Percentiles rank a stretch among this genome's conserved stretches.
phyloP scores from a whole-genome alignment of 1,140 invertebrate species.

The Heliconius eleuchia region DNA sequence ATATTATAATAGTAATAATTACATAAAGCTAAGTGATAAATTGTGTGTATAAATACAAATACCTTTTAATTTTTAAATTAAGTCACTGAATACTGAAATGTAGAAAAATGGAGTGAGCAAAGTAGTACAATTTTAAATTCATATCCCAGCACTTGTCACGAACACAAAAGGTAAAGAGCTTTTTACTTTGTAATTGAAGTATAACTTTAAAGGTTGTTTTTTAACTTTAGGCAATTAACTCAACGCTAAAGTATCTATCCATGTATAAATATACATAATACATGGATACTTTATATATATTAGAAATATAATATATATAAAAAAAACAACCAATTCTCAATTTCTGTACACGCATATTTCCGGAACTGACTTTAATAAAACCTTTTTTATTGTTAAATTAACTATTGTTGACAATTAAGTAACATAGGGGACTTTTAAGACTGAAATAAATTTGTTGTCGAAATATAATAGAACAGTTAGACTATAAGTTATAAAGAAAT shows the following conservation, averaged over 20 bases:
- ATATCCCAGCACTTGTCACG: constrained; percentile 2
- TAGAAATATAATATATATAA: no score
- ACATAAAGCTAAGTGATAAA: constrained; percentile 13
- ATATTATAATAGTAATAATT: constrained; percentile 13
- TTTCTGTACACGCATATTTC: no score
- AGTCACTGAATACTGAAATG: background rate
- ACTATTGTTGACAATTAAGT: no score
- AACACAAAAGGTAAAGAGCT: background rate
- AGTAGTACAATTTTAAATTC: background rate
- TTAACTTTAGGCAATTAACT: background rate
- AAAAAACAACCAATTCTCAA: no score
- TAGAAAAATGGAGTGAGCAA: background rate
- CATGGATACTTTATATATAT: no score
- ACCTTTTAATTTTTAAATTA: background rate
- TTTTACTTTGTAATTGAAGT: constrained; percentile 7
- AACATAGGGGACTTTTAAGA: no score
- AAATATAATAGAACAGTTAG: no score
- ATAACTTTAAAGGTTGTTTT: background rate
- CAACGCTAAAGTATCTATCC: background rate
- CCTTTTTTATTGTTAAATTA: no score
- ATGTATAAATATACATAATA: background rate
- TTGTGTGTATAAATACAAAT: constrained; percentile 20
- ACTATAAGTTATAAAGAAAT: no score
- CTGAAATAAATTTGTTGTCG: no score
- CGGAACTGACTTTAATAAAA: no score